These are phyloP conservation scores for Rhinophrynus dorsalis DNA, from an alignment of 2,797 vertebrate genomes.

Conservation along the genomic window DNA sequence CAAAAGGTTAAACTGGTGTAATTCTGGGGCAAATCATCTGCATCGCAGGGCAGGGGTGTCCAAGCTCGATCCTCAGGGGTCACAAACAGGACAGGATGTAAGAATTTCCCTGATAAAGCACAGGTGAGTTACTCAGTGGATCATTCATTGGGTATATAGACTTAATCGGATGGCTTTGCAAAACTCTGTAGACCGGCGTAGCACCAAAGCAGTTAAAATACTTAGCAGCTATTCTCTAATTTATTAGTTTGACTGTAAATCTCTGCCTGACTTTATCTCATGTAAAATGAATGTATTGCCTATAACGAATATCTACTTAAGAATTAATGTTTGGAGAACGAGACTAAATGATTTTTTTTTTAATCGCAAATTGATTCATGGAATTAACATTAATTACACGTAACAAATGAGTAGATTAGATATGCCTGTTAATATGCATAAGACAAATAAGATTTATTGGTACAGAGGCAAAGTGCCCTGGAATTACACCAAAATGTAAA, in stretches of 20 bases:
- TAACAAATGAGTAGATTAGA: background rate
- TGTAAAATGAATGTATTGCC: conserved; percentile 23
- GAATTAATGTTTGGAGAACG: background rate
- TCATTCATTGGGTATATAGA: too few species aligned
- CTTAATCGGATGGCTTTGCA: background rate
- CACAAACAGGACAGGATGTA: too few species aligned
- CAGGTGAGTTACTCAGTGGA: too few species aligned
- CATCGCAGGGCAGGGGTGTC: too few species aligned
- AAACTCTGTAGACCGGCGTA: too few species aligned
- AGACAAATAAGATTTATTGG: background rate
- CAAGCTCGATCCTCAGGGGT: too few species aligned
- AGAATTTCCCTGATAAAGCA: too few species aligned
- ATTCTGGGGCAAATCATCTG: too few species aligned
- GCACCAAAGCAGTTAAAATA: too few species aligned
- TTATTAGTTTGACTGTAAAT: conserved; percentile 4
- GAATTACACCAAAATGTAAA: background rate
- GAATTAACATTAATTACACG: background rate
- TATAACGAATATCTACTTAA: background rate
- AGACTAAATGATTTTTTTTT: background rate
- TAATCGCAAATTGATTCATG: background rate
- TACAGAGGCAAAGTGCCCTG: background rate
- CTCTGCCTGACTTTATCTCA: conserved; percentile 3
- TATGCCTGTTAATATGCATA: background rate
- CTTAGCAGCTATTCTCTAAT: too few species aligned
- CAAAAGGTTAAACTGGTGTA: too few species aligned